These are phyloP conservation scores for Penaeus indicus DNA, from an alignment of 1,140 invertebrate species.

Conservation along the genomic window DNA sequence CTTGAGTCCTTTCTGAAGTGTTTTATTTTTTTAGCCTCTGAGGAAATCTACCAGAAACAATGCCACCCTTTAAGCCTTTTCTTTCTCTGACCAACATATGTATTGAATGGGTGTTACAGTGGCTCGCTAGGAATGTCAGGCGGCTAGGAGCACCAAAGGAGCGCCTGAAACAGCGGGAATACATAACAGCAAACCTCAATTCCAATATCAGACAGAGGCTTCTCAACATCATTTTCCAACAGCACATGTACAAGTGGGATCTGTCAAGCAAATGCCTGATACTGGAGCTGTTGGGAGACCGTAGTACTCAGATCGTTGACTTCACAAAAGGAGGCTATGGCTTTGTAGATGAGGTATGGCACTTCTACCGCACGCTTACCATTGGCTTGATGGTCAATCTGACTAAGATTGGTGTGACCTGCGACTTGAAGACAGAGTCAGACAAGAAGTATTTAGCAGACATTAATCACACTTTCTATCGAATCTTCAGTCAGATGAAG, in stretches of 20 bases:
- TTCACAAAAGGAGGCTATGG: slow-evolving; percentile 2
- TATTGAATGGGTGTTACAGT: slow-evolving; percentile 23
- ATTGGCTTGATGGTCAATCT: slow-evolving; percentile 23
- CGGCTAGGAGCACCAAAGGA: slow-evolving; percentile 7
- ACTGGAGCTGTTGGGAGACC: slow-evolving; percentile 41
- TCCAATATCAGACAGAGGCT: slow-evolving; percentile 30
- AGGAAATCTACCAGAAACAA: neutral
- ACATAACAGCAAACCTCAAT: slow-evolving; percentile 21
- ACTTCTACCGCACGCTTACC: slow-evolving; percentile 49
- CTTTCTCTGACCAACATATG: slow-evolving; percentile 22
- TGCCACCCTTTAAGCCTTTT: slow-evolving; percentile 24
- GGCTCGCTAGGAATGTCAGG: slow-evolving; percentile 24
- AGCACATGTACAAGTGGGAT: neutral
- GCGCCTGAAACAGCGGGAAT: slow-evolving; percentile 19
- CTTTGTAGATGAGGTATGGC: slow-evolving; percentile 47
- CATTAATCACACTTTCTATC: slow-evolving; percentile 43
- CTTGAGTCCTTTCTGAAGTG: neutral
- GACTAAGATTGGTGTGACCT: slow-evolving; percentile 34
- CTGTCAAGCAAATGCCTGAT: slow-evolving; percentile 37
- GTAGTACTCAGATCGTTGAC: slow-evolving; percentile 27
- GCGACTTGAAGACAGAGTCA: neutral
- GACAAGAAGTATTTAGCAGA: slow-evolving; percentile 36
- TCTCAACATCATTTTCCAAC: neutral
- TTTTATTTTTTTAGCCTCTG: neutral
- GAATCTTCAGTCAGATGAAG: slow-evolving; percentile 30